Evolutionary conservation across 2,888 invertebrate genomes (phyloP).

Genomic region (Invenusta paracnida): DNA sequence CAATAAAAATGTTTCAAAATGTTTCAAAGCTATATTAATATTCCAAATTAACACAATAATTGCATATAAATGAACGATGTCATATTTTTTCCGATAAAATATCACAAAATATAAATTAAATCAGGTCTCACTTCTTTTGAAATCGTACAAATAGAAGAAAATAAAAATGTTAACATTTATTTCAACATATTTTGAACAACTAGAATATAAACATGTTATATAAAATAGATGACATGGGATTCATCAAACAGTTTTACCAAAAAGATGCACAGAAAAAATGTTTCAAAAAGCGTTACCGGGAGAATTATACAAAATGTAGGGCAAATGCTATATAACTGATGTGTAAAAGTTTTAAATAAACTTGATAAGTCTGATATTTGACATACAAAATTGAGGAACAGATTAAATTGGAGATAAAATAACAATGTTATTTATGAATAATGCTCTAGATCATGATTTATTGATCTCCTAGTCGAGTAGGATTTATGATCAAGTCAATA

Average conservation of each 20-base stretch:
- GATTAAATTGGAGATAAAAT: conserved; percentile 9
- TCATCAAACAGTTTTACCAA: conserved; percentile 22
- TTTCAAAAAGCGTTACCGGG: conserved; percentile 16
- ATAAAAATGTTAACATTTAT: conserved; percentile 14
- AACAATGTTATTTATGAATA: too few species aligned
- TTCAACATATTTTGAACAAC: conserved; percentile 1
- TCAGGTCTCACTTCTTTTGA: conserved; percentile 26
- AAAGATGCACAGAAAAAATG: conserved; percentile 21
- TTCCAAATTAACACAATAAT: conserved; percentile 10
- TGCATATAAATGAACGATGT: conserved; percentile 10
- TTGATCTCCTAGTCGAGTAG: not conserved
- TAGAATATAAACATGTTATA: conserved; percentile 6
- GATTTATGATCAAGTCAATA: not conserved
- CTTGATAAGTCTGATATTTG: conserved; percentile 11
- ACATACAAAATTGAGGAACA: not conserved
- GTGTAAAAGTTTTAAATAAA: conserved; percentile 12
- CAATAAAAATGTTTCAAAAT: conserved; percentile 13
- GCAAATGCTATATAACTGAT: not conserved
- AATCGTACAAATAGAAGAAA: conserved; percentile 29
- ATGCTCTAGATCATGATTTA: not conserved
- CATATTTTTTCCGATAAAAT: conserved; percentile 13
- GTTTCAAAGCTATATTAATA: not conserved
- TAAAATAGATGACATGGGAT: conserved; percentile 16
- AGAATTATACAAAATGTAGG: conserved; percentile 25
- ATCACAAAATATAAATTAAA: conserved; percentile 18